A percentile compares a stretch with the other conserved stretches of the same genome.
Evolutionary conservation across 1,140 invertebrate genomes (phyloP).

Genomic region (Anadara kagoshimensis): DNA sequence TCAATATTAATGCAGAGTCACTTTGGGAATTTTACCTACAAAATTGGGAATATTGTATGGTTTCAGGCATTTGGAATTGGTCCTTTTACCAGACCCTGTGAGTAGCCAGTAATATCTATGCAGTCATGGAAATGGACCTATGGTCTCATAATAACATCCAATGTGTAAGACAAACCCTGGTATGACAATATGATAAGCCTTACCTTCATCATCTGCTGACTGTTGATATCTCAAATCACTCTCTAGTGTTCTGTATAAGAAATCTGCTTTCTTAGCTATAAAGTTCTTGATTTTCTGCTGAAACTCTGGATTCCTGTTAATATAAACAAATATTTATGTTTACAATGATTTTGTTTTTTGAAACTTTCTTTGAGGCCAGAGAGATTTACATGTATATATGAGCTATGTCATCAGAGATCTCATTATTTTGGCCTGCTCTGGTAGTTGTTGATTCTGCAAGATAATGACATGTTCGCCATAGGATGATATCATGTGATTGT

Average conservation of each 20-base stretch:
- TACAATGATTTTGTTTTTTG: background rate
- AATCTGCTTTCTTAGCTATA: constrained; percentile 49
- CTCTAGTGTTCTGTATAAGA: constrained; percentile 27
- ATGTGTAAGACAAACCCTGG: no score
- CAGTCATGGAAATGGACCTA: no score
- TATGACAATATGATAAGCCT: background rate
- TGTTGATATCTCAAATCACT: background rate
- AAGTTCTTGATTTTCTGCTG: constrained; percentile 28
- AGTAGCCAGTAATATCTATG: no score
- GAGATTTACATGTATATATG: background rate
- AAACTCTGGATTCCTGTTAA: background rate
- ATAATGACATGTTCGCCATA: no score
- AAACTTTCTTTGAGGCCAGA: background rate
- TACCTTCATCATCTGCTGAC: constrained; percentile 10
- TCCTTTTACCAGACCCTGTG: no score
- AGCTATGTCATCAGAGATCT: background rate
- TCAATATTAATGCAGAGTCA: no score
- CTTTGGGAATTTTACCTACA: no score
- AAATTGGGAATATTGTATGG: no score
- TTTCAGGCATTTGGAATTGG: no score
- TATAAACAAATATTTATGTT: background rate
- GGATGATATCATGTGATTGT: no score
- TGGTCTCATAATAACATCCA: no score
- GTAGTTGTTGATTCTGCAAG: no score
- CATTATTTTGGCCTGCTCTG: background rate